Evolutionary conservation across 1,140 invertebrate species (phyloP).

Genomic region (Diabrotica undecimpunctata): DNA sequence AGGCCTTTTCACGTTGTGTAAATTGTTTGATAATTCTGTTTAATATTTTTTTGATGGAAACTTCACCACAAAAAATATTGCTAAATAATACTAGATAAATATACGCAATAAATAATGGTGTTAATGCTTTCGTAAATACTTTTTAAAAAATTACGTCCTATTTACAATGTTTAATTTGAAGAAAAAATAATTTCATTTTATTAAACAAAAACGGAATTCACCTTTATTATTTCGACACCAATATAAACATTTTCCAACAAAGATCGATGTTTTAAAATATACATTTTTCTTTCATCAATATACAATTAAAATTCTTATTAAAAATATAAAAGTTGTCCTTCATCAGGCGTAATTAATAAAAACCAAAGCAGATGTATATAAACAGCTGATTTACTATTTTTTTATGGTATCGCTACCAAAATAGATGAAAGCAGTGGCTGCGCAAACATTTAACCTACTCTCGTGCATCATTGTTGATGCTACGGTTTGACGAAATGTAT

Average conservation of each 20-base stretch:
- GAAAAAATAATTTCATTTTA: background rate
- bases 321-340: conserved; percentile 19
- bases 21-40: too few species aligned
- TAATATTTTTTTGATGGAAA: too few species aligned
- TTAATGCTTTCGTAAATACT: too few species aligned
- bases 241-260: background rate
- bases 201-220: background rate
- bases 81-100: too few species aligned
- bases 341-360: conserved; percentile 14
- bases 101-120: too few species aligned
- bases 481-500: too few species aligned
- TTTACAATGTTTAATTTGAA: background rate
- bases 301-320: conserved; percentile 14
- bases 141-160: background rate
- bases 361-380: conserved; percentile 17
- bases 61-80: too few species aligned
- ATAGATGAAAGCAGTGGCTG: conserved; percentile 11
- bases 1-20: too few species aligned
- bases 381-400: conserved; percentile 20
- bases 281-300: conserved; percentile 9
- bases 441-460: background rate
- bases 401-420: conserved; percentile 11
- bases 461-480: too few species aligned
- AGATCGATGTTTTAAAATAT: conserved; percentile 3
- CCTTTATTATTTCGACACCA: background rate